Percentiles rank a stretch among this genome's conserved stretches.
These are phyloP conservation scores for Aphelenchoides besseyi DNA, from an alignment of 1,140 invertebrate species.

Conservation along the genomic window DNA sequence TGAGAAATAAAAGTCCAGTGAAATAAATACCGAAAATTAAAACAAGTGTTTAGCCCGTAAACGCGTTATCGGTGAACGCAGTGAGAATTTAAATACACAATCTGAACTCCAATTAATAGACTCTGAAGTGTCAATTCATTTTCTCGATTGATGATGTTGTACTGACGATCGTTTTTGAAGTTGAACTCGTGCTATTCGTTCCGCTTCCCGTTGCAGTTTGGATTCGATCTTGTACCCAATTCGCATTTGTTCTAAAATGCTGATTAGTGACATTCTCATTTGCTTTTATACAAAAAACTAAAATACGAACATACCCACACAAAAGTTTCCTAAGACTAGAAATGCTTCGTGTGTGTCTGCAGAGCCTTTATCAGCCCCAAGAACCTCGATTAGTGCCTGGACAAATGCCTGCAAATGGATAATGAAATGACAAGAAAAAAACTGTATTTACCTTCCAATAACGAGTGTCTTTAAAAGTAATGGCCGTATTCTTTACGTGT, in stretches of 20 bases:
- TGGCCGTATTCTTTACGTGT: constrained; percentile 45
- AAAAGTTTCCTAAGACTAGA: constrained; percentile 44
- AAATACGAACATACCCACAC: no score
- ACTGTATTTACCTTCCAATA: constrained; percentile 11
- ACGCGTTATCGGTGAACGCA: no score
- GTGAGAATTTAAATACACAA: no score
- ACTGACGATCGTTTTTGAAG: constrained; percentile 21
- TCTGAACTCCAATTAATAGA: no score
- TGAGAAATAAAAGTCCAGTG: no score
- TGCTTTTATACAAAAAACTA: no score
- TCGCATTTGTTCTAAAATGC: constrained; percentile 55
- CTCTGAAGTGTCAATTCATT: no score
- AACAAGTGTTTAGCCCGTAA: no score
- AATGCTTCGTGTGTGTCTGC: constrained; percentile 44
- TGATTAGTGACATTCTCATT: no score
- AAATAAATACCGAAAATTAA: no score
- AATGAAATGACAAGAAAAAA: constrained; percentile 1
- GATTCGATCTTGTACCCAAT: constrained; percentile 54
- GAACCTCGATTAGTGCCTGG: constrained; percentile 29
- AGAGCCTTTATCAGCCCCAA: constrained; percentile 25
- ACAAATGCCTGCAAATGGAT: constrained; percentile 34
- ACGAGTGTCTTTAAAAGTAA: constrained; percentile 4
- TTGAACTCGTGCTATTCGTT: constrained; percentile 35
- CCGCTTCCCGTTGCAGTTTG: constrained; percentile 47
- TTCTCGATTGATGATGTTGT: constrained; percentile 1